Conservation (phyloP, 2,888 invertebrate genomes). For the Aporophyla lueneburgensis region DNA sequence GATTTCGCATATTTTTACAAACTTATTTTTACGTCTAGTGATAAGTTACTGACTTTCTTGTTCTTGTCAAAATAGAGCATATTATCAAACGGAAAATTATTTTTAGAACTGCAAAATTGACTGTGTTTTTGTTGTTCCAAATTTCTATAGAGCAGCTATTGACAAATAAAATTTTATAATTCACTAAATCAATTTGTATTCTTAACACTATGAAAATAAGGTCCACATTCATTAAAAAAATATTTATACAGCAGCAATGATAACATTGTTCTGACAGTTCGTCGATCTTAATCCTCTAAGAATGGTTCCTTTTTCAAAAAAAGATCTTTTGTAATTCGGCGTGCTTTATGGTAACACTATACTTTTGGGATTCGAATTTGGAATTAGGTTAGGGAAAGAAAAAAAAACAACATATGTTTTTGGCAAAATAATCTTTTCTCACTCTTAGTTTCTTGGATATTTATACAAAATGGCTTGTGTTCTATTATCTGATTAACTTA, state of each 20-base stretch:
- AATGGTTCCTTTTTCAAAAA: slow-evolving; percentile 55
- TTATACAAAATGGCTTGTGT: slow-evolving; percentile 20
- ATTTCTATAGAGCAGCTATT: slow-evolving; percentile 48
- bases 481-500: neutral
- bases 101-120: neutral
- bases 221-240: neutral
- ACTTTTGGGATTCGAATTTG: slow-evolving; percentile 62
- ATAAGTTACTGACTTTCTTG: neutral
- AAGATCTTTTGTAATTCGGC: slow-evolving; percentile 59
- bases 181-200: neutral
- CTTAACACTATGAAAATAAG: rapidly evolving
- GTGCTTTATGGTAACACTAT: slow-evolving; percentile 60
- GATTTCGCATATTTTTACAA: slow-evolving; percentile 56
- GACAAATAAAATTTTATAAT: neutral
- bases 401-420: slow-evolving; percentile 54
- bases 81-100: slow-evolving; percentile 7
- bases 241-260: neutral
- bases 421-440: slow-evolving; percentile 22
- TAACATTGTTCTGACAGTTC: slow-evolving; percentile 29
- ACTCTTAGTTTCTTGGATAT: neutral
- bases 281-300: slow-evolving; percentile 59
- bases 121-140: slow-evolving; percentile 25
- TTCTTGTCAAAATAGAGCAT: rapidly evolving
- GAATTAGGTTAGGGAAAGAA: slow-evolving; percentile 59
- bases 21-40: rapidly evolving